A percentile compares a stretch with the other conserved stretches of the same genome.
These are phyloP conservation scores for Pocillopora verrucosa DNA, from an alignment of 64 coral and sea anemone genomes.

Conservation along the genomic window DNA sequence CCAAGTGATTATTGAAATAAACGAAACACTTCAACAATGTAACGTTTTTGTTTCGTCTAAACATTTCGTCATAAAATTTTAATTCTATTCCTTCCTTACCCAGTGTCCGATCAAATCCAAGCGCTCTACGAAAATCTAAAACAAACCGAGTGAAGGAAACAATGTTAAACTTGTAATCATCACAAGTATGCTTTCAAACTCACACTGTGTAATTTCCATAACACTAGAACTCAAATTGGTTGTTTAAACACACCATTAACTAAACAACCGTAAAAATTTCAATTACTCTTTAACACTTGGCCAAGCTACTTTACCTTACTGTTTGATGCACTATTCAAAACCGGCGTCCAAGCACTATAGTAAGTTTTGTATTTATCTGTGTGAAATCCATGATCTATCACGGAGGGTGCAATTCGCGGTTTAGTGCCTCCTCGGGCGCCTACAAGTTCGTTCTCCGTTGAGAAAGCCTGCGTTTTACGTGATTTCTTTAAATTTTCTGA, in stretches of 20 bases:
- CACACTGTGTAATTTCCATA: conserved; percentile 2
- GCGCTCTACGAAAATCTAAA: conserved; percentile 49
- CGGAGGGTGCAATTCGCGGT: conserved; percentile 28
- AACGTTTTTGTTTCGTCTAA: background rate
- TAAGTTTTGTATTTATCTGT: conserved; percentile 68
- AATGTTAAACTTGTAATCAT: background rate
- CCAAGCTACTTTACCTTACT: conserved; percentile 23
- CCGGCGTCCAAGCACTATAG: conserved; percentile 64
- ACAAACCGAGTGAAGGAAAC: background rate
- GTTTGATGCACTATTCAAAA: conserved; percentile 47
- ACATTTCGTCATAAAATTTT: background rate
- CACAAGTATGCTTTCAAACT: conserved; percentile 3
- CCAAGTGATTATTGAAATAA: background rate
- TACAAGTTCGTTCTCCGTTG: conserved; percentile 24
- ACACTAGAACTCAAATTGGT: conserved; percentile 15
- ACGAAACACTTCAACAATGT: background rate
- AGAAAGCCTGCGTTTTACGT: background rate
- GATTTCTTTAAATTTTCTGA: conserved; percentile 21
- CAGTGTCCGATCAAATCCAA: conserved; percentile 63
- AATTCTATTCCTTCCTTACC: conserved; percentile 14
- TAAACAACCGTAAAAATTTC: conserved; percentile 33
- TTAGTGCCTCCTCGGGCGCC: background rate
- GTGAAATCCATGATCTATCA: conserved; percentile 40
- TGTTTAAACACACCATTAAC: conserved; percentile 25
- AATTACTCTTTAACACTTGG: background rate